A percentile compares a stretch with the other conserved stretches of the same genome.
These are phyloP conservation scores for Enteromius afrohamiltoni DNA, from an alignment of 2,797 vertebrate species.

Conservation along the genomic window DNA sequence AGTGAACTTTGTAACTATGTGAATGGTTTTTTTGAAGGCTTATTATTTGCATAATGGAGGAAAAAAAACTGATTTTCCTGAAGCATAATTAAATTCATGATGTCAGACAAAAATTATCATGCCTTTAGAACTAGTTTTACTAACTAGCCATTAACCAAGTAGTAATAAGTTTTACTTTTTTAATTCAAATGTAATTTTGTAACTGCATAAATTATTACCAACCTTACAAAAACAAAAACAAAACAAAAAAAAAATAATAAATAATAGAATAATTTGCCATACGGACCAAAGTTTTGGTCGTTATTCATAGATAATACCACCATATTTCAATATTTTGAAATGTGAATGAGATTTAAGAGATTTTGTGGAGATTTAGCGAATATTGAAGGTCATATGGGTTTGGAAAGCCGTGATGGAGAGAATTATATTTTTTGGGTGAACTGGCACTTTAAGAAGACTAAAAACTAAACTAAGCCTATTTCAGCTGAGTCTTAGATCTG, in stretches of 20 bases:
- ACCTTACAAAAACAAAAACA: background rate
- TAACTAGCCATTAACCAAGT: background rate
- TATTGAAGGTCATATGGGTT: background rate
- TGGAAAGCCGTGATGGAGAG: background rate
- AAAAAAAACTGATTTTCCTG: background rate
- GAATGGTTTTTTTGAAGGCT: background rate
- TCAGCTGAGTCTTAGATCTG: constrained; percentile 2
- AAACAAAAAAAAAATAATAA: no score
- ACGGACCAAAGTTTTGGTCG: background rate
- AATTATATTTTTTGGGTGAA: background rate
- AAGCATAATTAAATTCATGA: background rate
- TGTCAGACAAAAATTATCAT: background rate
- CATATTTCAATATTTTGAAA: background rate
- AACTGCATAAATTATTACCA: background rate
- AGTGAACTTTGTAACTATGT: background rate
- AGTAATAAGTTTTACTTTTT: background rate
- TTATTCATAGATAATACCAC: background rate
- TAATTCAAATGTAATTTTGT: background rate
- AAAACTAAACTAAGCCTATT: background rate
- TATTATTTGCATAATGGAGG: background rate
- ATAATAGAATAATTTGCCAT: background rate
- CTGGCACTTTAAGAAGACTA: background rate
- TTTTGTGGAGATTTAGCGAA: background rate
- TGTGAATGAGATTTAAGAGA: background rate
- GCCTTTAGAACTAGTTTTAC: background rate